Percentiles rank a stretch among this genome's conserved stretches.
Conservation (phyloP, 2,113 vertebrate species). For the Strix aluco region DNA sequence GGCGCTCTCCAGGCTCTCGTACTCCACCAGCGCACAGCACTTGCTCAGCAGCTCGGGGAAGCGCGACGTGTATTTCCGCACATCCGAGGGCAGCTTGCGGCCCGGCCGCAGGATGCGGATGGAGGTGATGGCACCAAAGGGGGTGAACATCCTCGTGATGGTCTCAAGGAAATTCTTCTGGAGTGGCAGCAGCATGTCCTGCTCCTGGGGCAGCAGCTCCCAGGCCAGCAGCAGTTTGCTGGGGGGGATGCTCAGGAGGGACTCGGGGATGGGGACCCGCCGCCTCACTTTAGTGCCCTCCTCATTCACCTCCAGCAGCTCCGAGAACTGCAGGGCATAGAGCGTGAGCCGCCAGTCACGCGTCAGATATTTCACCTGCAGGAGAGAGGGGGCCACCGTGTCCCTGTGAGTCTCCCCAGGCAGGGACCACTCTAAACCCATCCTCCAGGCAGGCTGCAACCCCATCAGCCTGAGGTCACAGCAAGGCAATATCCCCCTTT, state of each 20-base stretch:
- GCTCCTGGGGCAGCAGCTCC: constrained; percentile 62
- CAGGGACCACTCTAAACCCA: not conserved
- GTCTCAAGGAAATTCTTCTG: constrained; percentile 57
- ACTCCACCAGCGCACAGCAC: constrained; percentile 79
- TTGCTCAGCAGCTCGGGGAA: constrained; percentile 75
- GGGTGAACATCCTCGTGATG: constrained; percentile 68
- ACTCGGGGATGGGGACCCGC: constrained; percentile 66
- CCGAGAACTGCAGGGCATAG: constrained; percentile 70
- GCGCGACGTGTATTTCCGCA: constrained; percentile 57
- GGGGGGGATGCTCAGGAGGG: constrained; percentile 74
- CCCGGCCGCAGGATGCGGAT: constrained; percentile 78
- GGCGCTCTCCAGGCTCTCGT: constrained; percentile 73
- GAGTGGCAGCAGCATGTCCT: not conserved
- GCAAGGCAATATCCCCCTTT: rapidly evolving
- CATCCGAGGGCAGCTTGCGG: constrained; percentile 74
- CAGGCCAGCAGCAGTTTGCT: constrained; percentile 80
- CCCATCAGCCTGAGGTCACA: rapidly evolving
- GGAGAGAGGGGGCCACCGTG: rapidly evolving
- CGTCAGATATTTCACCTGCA: constrained; percentile 80
- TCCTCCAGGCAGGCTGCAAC: not conserved
- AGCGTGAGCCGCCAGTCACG: constrained; percentile 78
- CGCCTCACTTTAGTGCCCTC: constrained; percentile 81
- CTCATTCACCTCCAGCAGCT: constrained; percentile 79
- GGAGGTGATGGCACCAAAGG: constrained; percentile 63
- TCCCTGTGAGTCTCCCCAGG: rapidly evolving